These are phyloP conservation scores for Tipula confusa DNA, from an alignment of 2,888 invertebrate species.

Conservation along the genomic window DNA sequence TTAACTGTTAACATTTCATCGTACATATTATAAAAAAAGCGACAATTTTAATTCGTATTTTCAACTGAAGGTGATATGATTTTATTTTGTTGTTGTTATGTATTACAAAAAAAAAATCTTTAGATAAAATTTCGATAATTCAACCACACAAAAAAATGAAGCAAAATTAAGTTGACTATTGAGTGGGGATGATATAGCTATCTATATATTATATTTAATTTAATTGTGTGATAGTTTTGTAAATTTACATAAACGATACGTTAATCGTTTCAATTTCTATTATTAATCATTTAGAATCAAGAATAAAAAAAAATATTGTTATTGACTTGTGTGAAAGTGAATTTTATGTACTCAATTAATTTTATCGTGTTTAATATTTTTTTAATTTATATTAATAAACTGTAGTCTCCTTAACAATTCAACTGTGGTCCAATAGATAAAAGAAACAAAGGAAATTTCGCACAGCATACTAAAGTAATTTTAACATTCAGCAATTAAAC, in stretches of 20 bases:
- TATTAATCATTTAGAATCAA: not conserved
- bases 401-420: not conserved
- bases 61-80: not conserved
- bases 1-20: not conserved
- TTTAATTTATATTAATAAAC: too few species aligned
- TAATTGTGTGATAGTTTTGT: not conserved
- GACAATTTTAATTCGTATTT: not conserved
- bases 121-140: slow-evolving; percentile 12
- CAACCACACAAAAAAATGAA: not conserved
- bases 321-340: not conserved
- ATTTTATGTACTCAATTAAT: not conserved
- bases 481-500: not conserved
- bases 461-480: not conserved
- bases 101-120: not conserved
- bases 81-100: not conserved
- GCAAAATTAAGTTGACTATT: not conserved
- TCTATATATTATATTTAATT: not conserved
- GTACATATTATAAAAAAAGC: not conserved
- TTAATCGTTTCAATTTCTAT: not conserved
- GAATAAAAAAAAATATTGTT: not conserved
- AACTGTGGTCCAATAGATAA: not conserved
- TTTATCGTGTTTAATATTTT: not conserved
- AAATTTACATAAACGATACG: not conserved
- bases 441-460: not conserved
- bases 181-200: not conserved